Evolutionary conservation across 2,888 invertebrate species (phyloP).

Genomic region (Bellardia bayeri): DNA sequence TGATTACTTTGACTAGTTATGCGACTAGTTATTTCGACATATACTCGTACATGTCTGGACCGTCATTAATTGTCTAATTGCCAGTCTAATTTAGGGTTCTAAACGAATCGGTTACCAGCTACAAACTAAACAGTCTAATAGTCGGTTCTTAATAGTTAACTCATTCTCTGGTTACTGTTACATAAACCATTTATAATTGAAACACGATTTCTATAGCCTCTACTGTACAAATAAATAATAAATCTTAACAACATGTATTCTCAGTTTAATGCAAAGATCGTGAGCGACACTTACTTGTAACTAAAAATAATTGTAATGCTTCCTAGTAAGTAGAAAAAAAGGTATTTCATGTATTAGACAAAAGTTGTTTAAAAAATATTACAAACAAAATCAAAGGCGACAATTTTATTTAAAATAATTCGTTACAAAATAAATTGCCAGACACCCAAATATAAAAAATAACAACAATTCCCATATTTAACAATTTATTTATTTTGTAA

Average conservation of each 20-base stretch:
- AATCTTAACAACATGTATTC: slow-evolving; percentile 28
- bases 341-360: neutral
- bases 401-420: slow-evolving; percentile 32
- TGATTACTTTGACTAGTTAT: no score
- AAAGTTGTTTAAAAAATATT: neutral
- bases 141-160: no score
- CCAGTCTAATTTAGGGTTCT: no score
- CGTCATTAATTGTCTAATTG: no score
- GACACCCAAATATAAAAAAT: slow-evolving; percentile 11
- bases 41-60: no score
- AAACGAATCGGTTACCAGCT: no score
- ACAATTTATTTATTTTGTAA: neutral
- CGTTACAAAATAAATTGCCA: slow-evolving; percentile 8
- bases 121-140: no score
- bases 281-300: slow-evolving; percentile 52
- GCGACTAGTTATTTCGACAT: no score
- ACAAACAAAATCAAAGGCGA: slow-evolving; percentile 37
- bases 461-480: neutral
- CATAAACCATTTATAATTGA: neutral
- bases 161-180: no score
- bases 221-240: slow-evolving; percentile 20
- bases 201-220: neutral
- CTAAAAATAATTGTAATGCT: slow-evolving; percentile 30
- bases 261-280: slow-evolving; percentile 55
- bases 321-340: slow-evolving; percentile 8